Evolutionary conservation across 2,797 vertebrate species (phyloP), one percentile per base, ranked within the genome.

Genomic region (Bucorvus abyssinicus): DNA sequence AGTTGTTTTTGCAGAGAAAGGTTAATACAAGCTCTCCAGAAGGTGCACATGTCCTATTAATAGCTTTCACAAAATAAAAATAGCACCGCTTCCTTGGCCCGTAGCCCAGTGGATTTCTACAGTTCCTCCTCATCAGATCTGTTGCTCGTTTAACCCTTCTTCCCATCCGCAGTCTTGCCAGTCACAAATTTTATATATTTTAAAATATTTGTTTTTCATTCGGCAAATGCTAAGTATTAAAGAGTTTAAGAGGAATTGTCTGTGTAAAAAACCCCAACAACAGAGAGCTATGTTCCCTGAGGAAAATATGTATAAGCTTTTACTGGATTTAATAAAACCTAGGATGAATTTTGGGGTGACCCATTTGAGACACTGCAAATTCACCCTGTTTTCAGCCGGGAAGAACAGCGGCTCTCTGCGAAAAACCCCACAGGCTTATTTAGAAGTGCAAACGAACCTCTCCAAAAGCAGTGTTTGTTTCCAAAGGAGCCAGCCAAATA

Each of bases 51-150:
- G 24, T 93, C 59, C 95, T 95, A 93, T 95, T 94, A 95, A 95
- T 95, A 96, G 91, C 90, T 89, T 74, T 80, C 42, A 68, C 42
- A 61, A 89, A 90, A 89, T 67, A 93, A 92, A 96, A 97, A 96
- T 94, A 96, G 91, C 84, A 27, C 57, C 55, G 88, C 81, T 90
- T 65, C 86, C 78, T 53, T 96, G 93, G 96, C 94, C 53, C 52
- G 6, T 3, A 87, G 94, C 91, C 93, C 93, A 77, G 77, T 79
- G 87, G 67, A 96, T 96, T 94, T 95, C 93, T 94, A 84, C 67
- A 80, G 60, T 70, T 88, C 91, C 73, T 90, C 70, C 36, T 76
- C 84, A 83, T 47, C 22, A 38, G 56, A 81, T 84, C 52, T 79
- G 29, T 18, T 67, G 55, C 56, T 95, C 7, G 0, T 94, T 96